Evolutionary conservation across 2,113 vertebrate species (phyloP).

Genomic region (Dipodomys spectabilis): DNA sequence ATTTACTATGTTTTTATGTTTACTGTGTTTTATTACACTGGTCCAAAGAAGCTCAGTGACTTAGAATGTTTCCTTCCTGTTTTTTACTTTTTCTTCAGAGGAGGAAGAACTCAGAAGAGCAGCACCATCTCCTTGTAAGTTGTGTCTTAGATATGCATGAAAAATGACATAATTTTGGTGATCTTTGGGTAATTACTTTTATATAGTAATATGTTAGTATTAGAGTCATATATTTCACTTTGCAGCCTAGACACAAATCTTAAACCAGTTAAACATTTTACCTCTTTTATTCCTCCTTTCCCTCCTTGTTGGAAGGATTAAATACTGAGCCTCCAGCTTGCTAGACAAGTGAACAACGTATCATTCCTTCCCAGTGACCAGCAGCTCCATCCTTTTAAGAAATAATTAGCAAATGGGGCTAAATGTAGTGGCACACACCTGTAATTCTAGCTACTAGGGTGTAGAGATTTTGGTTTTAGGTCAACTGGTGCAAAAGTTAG

Average conservation of each 20-base stretch:
- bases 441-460: too few relatives aligned
- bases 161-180: background rate
- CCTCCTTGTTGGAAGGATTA: background rate
- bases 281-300: background rate
- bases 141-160: slow-evolving; percentile 76
- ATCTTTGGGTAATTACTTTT: slow-evolving; percentile 33
- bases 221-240: slow-evolving; percentile 53
- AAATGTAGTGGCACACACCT: too few relatives aligned
- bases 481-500: too few relatives aligned
- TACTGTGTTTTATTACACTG: slow-evolving; percentile 67
- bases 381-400: background rate
- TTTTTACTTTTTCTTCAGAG: slow-evolving; percentile 86
- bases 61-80: slow-evolving; percentile 82
- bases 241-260: background rate
- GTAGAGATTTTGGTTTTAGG: too few relatives aligned
- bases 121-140: slow-evolving; percentile 91
- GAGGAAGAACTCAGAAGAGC: slow-evolving; percentile 91
- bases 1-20: too few relatives aligned
- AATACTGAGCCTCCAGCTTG: background rate
- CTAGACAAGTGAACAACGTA: background rate
- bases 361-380: background rate
- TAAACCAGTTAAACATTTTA: background rate
- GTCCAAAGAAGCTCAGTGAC: slow-evolving; percentile 77
- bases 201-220: background rate
- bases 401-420: background rate